Percentiles rank a stretch among this genome's conserved stretches.
Conservation (phyloP, 1,140 invertebrate genomes). For the Hormaphis cornu region DNA sequence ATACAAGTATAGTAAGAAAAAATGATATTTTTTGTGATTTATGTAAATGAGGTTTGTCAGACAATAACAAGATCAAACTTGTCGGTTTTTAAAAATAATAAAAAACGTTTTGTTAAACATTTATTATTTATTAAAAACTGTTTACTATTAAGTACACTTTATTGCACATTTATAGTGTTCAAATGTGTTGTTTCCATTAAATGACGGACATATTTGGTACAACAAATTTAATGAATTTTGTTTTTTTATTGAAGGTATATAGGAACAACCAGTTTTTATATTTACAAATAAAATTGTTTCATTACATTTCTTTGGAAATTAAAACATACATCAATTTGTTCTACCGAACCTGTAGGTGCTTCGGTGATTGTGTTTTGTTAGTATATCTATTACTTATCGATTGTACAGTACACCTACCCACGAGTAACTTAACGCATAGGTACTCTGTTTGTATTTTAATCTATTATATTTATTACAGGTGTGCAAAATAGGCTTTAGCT, state of each 20-base stretch:
- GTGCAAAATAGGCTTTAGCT: neutral
- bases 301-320: neutral
- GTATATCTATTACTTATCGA: no score
- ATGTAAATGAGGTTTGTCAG: neutral
- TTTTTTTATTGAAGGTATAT: neutral
- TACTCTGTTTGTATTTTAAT: neutral
- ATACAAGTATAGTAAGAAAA: neutral
- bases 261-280: slow-evolving; percentile 22
- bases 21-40: neutral
- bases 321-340: neutral
- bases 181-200: neutral
- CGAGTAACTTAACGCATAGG: no score
- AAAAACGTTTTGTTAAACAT: neutral
- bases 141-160: neutral
- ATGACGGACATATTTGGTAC: neutral
- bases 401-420: neutral
- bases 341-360: neutral
- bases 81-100: no score
- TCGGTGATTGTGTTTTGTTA: neutral
- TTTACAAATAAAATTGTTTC: neutral
- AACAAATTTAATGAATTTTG: neutral
- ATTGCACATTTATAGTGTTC: neutral
- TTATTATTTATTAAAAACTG: neutral
- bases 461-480: neutral
- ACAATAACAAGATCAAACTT: neutral